Evolutionary conservation across 2,113 vertebrate species (phyloP), one percentile per base, ranked within the genome.

Genomic region (Syrrhaptes paradoxus): DNA sequence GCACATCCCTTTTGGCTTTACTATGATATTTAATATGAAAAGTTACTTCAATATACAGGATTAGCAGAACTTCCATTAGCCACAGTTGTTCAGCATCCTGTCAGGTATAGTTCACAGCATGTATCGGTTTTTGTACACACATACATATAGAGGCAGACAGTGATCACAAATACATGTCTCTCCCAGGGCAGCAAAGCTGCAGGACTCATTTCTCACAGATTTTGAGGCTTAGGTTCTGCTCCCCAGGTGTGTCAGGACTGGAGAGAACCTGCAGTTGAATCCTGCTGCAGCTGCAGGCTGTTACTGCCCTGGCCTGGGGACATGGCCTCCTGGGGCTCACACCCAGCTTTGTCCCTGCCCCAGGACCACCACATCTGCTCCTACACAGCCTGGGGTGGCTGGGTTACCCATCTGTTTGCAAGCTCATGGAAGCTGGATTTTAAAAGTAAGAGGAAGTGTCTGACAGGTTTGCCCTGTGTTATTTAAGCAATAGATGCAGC

Each of bases 91-190:
- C 61, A 51, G 36, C 55, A 63, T 34, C 32, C n/a, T 48, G 18
- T 10, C 13, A 87, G 36, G 54, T 34, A 51, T 28, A 58, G 28
- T 38, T 49, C 59, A 52, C 36, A 58, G n/a, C 32, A 41, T 34
- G 57, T 58, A 52, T 34, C 1, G 16, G 67, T 73, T 57, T 61
- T 62, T 61, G 26, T 38, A 34, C 2, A 28, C 6, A 31, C 4
- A 31, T 21, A 43, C 17, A 20, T 7, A 19, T 19, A 89, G 34
- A 71, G 29, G 22, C 45, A 86, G 62, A 46, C 12, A 41, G 17
- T 17, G 45, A 81, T 9, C 1, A 0, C 29, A 85, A 68, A 68
- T 51, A 36, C 0, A 0, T 9, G 4, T 70, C 5, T n/a, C 16
- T 55, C 6, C 9, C 38, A 54, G 8, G 18, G 26, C 18, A 41